phyloP scores from a whole-genome alignment of 2,888 invertebrate genomes.

The Scaptomyza polygonia region DNA sequence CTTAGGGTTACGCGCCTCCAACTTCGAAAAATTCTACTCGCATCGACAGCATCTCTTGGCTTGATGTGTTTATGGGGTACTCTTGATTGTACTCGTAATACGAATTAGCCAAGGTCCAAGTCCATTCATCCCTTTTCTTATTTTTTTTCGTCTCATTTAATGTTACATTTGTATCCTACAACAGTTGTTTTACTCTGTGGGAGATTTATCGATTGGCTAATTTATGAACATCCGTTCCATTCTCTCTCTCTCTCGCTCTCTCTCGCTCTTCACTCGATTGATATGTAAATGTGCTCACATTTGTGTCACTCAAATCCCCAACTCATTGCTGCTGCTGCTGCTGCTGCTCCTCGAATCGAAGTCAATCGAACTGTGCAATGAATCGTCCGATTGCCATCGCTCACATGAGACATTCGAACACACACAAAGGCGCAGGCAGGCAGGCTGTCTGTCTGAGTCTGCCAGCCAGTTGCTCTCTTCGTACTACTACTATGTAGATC shows the following conservation, averaged over 20 bases:
- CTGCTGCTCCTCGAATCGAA: not conserved
- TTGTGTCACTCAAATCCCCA: slow-evolving; percentile 67
- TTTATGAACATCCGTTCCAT: slow-evolving; percentile 83
- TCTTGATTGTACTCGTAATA: slow-evolving; percentile 52
- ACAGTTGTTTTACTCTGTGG: slow-evolving; percentile 37
- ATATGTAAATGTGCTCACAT: slow-evolving; percentile 82
- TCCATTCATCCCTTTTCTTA: slow-evolving; percentile 7
- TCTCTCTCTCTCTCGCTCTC: not conserved
- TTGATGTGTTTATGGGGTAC: slow-evolving; percentile 79
- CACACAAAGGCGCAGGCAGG: slow-evolving; percentile 66
- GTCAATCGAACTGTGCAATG: slow-evolving; percentile 68
- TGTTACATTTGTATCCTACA: slow-evolving; percentile 54
- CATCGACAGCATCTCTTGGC: slow-evolving; percentile 37
- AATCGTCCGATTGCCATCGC: slow-evolving; percentile 77
- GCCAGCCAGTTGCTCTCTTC: not conserved
- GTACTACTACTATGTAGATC: slow-evolving; percentile 48
- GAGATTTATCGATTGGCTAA: slow-evolving; percentile 83
- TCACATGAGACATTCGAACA: slow-evolving; percentile 75
- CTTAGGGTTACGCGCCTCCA: slow-evolving; percentile 33
- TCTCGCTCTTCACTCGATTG: slow-evolving; percentile 63
- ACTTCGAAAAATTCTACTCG: slow-evolving; percentile 2
- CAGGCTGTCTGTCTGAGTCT: too few relatives aligned
- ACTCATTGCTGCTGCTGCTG: too few relatives aligned
- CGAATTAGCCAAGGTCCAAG: slow-evolving; percentile 50
- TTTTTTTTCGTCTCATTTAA: slow-evolving; percentile 69